Percentiles rank a stretch among this genome's conserved stretches.
phyloP scores from a whole-genome alignment of 2,113 vertebrate species.

The Aegithalos caudatus region DNA sequence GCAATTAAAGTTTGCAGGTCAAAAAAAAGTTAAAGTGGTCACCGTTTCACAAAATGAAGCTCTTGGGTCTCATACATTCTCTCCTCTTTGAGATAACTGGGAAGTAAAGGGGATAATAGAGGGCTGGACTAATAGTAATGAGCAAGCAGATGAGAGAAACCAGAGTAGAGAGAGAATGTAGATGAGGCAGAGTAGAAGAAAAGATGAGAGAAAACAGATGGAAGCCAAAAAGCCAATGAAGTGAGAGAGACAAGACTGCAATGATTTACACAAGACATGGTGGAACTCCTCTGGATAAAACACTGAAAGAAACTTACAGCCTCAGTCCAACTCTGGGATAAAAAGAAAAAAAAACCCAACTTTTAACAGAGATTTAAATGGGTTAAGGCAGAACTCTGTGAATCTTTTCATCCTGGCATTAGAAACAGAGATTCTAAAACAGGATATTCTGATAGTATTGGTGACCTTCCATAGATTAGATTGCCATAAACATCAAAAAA shows the following conservation, averaged over 20 bases:
- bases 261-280: slow-evolving; percentile 28
- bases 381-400: background rate
- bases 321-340: background rate
- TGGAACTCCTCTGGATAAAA: slow-evolving; percentile 6
- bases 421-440: background rate
- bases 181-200: slow-evolving; percentile 32
- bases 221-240: slow-evolving; percentile 51
- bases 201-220: slow-evolving; percentile 65
- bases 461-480: background rate
- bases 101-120: background rate
- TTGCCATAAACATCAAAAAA: background rate
- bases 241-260: slow-evolving; percentile 46
- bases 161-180: slow-evolving; percentile 38
- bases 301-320: background rate
- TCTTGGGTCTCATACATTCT: background rate
- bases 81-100: background rate
- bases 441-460: background rate
- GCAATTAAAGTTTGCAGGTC: background rate
- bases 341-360: background rate
- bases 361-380: background rate
- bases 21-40: background rate
- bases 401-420: slow-evolving; percentile 10
- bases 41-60: background rate
- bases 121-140: background rate
- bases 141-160: slow-evolving; percentile 56